phyloP scores from a whole-genome alignment of 2,888 invertebrate genomes.

The Eristalis tenax region DNA sequence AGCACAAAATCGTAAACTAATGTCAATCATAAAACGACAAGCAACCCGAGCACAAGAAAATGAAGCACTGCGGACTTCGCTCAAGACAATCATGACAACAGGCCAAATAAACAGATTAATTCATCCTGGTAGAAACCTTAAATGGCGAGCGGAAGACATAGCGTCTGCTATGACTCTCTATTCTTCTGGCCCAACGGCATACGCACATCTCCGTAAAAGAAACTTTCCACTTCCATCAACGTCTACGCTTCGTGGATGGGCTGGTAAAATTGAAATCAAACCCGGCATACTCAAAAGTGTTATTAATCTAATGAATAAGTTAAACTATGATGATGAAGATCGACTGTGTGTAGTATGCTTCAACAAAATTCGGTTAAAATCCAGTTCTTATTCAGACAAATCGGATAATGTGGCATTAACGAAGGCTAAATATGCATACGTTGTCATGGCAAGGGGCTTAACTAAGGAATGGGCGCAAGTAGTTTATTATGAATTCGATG shows the following conservation, averaged over 20 bases:
- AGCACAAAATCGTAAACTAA: conserved; percentile 28
- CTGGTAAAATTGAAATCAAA: conserved; percentile 38
- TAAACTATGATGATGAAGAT: conserved; percentile 17
- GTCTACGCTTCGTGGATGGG: conserved; percentile 49
- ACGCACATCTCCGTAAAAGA: conserved; percentile 32
- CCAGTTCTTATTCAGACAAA: conserved; percentile 30
- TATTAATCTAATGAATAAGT: conserved; percentile 32
- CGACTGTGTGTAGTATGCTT: conserved; percentile 62
- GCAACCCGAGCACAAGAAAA: conserved; percentile 25
- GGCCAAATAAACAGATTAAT: conserved; percentile 51
- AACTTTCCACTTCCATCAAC: conserved; percentile 47
- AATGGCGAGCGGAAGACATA: conserved; percentile 51
- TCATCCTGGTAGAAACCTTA: conserved; percentile 14
- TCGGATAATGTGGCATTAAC: not conserved
- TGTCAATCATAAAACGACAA: conserved; percentile 13
- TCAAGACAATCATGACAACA: conserved; percentile 34
- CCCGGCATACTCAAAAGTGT: conserved; percentile 48
- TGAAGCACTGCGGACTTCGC: conserved; percentile 19
- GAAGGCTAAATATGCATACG: conserved; percentile 44
- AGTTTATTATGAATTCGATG: conserved; percentile 55
- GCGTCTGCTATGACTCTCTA: conserved; percentile 39
- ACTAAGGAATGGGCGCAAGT: conserved; percentile 58
- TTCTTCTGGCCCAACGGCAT: conserved; percentile 36
- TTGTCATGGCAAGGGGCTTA: conserved; percentile 50
- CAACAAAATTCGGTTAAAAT: conserved; percentile 56